Base-by-base conservation (phyloP, 2,888 invertebrate species). In the Napeogenes inachia region DNA sequence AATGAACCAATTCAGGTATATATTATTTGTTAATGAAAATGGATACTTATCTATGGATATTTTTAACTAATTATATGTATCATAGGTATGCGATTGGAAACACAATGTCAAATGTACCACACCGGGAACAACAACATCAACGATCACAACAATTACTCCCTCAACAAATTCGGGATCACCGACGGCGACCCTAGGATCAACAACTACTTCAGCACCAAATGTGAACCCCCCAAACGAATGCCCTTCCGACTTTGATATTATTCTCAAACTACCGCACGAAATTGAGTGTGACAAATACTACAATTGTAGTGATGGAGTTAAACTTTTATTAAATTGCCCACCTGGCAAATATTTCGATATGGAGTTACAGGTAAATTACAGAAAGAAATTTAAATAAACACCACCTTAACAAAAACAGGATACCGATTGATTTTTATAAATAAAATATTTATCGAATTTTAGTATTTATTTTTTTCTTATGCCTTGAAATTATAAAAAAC, bases 231-330 rank as follows among this genome's bases (percentile, higher is more conserved):
- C 73, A 0, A 74, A 75, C 54, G 79, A 78, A 2, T 84, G 84
- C 55, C 82, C 82, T 3, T 61, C 71, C 0, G 70, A 80, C 42
- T 72, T 72, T 47, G 64, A 66, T 13, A 63, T 78, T 1, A 75
- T 78, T 32, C 66, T 70, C 32, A 65, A 79, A 45, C 60, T 80
- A 4, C 79, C 84, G 0, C 83, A 86, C 35, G 79, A 80, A 46
- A 67, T 62, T 0, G 77, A 81, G 10, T 85, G 85, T 54, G 65
- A 65, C 0, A 80, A 79, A 62, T 86, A 74, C 62, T 83, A 83
- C 57, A 73, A 75, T 8, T 85, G 85, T 59, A 71, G 70, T n/a
- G 70, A 78, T 45, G 81, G 82, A 0, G 45, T 66, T 0, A 76
- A 71, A 50, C 67, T 78, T 0, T 68, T 72, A n/a, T 72, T 68